These are phyloP conservation scores for Callorhinus ursinus DNA, from an alignment of 2,113 vertebrate species.

Conservation along the genomic window DNA sequence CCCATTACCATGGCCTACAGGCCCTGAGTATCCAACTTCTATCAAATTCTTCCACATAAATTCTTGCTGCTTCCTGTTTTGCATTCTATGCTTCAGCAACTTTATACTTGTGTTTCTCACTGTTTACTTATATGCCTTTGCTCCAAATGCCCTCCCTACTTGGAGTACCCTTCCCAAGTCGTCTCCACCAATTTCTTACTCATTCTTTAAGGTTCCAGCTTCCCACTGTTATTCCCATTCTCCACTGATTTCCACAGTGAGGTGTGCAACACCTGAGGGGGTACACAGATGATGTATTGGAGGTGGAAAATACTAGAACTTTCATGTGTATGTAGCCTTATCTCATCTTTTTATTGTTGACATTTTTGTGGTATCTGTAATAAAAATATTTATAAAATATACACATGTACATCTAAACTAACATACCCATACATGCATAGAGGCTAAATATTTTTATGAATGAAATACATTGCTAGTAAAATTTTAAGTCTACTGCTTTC, in stretches of 20 bases:
- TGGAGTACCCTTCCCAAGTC: neutral
- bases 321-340: neutral
- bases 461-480: neutral
- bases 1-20: neutral
- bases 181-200: neutral
- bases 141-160: neutral
- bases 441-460: neutral
- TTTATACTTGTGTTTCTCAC: neutral
- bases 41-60: neutral
- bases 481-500: neutral
- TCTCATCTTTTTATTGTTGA: neutral
- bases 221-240: neutral
- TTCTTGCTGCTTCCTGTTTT: neutral
- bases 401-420: neutral
- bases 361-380: neutral
- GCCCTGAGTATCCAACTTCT: neutral
- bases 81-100: neutral
- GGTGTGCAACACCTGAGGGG: neutral
- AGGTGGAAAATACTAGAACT: neutral
- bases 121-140: neutral
- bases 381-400: conserved; percentile 3
- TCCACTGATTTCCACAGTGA: neutral
- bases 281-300: neutral
- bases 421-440: neutral
- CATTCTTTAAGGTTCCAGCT: neutral